Conservation (phyloP, 2,888 invertebrate species). For the Harmothoe impar region DNA sequence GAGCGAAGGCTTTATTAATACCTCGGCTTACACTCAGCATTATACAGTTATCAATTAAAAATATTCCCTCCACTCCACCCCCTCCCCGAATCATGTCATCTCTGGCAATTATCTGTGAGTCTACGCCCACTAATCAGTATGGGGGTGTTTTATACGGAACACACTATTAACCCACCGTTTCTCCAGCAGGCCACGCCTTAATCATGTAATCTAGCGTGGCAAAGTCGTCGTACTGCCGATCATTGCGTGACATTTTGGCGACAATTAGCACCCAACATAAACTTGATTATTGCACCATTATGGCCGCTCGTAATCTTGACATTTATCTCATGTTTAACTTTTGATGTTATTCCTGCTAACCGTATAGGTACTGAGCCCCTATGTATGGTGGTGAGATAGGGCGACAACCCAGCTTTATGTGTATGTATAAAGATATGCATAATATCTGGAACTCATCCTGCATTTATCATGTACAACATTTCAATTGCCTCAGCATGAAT, state of each 20-base stretch:
- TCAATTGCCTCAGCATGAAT: too few species aligned
- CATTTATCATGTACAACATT: too few species aligned
- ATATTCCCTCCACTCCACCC: conserved; percentile 1
- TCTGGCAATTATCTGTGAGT: conserved; percentile 47
- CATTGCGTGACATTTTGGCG: conserved; percentile 54
- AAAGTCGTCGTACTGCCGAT: conserved; percentile 37
- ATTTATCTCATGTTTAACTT: conserved; percentile 35
- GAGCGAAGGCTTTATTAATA: not conserved
- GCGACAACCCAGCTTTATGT: too few species aligned
- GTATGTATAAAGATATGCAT: too few species aligned
- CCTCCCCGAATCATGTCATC: not conserved
- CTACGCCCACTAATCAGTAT: conserved; percentile 25
- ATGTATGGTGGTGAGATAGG: too few species aligned
- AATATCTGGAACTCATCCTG: too few species aligned
- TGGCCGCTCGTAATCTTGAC: not conserved
- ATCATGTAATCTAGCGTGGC: conserved; percentile 44
- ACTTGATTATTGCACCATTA: conserved; percentile 4
- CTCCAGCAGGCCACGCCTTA: conserved; percentile 7
- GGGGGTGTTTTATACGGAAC: not conserved
- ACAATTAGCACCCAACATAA: conserved; percentile 48
- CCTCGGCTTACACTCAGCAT: not conserved
- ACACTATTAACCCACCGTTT: conserved; percentile 25
- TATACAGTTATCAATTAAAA: conserved; percentile 52
- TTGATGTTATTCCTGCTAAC: not conserved
- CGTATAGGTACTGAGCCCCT: not conserved